phyloP scores from a whole-genome alignment of 2,888 invertebrate species.

The Elegia similella region DNA sequence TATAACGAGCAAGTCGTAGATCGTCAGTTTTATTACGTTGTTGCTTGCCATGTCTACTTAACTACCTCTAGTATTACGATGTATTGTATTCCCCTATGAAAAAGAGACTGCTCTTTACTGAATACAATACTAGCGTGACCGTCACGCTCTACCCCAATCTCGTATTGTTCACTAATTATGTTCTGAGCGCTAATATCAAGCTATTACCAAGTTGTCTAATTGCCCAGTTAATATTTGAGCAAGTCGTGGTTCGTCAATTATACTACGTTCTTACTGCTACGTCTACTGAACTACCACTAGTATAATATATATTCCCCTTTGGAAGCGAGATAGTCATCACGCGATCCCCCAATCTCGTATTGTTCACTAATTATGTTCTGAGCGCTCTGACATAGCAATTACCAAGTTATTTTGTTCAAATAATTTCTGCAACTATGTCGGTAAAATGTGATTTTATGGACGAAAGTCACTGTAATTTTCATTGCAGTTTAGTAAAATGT shows the following conservation, averaged over 20 bases:
- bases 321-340: constrained; percentile 20
- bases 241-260: too few species aligned
- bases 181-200: not conserved
- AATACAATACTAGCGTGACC: constrained; percentile 10
- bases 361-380: constrained; percentile 19
- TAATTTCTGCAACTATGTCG: not conserved
- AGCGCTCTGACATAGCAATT: not conserved
- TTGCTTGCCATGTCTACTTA: too few species aligned
- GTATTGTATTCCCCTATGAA: too few species aligned
- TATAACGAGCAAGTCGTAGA: too few species aligned
- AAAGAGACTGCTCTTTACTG: too few species aligned
- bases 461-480: too few species aligned
- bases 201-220: not conserved
- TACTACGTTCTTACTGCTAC: too few species aligned
- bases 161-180: constrained; percentile 19
- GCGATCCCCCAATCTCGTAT: constrained; percentile 24
- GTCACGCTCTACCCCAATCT: constrained; percentile 28
- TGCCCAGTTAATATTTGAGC: too few species aligned
- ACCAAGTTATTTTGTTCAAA: not conserved
- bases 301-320: not conserved
- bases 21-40: too few species aligned
- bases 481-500: too few species aligned
- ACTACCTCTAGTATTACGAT: not conserved
- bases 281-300: too few species aligned
- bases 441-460: not conserved